Evolutionary conservation across 2,113 vertebrate species (phyloP), one percentile per base, ranked within the genome.

Genomic region (Nettapus auritus): DNA sequence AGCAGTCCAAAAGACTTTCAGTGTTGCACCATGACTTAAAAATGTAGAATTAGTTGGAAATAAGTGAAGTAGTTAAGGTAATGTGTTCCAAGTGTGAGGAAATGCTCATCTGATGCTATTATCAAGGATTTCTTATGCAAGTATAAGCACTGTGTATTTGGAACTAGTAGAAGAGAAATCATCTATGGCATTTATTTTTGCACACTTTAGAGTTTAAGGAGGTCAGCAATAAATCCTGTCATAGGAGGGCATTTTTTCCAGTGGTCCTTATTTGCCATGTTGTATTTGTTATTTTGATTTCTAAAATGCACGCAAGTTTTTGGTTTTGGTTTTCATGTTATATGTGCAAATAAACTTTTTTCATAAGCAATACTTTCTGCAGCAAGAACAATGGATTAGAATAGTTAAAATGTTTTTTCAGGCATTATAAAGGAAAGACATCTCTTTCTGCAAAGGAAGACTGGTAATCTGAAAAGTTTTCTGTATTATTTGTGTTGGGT

Each of bases 301-400:
- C 62, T 29, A 85, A 36, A 85, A 42, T 0, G 1, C 3, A 0
- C 57, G 36, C 38, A 71, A 85, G 56, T 44, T 15, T 50, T 36
- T n/a, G 57, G 44, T 44, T 15, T 50, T 36, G 29, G 57, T 50
- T 36, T 53, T 6, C 79, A 5, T 31, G 42, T 67, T 91, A 56
- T 40, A 21, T 75, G 9, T 46, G 19, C 40, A 60, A 16, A 59
- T 66, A 44, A 78, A 9, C 38, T 59, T 15, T 68, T 13, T 57
- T 33, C 11, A 0, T 60, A 29, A 59, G 36, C 0, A 0, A 4
- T 81, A 33, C 33, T 14, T 78, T 71, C 53, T 60, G 33, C 62
- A 52, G 23, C 48, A 79, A n/a, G 74, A 63, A 9, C 46, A 42
- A 53, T 71, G 42, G 28, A 28, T 82, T 38, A 33, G 26, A 46